Conservation (phyloP, 2,888 invertebrate species). For the Mythimna impura region DNA sequence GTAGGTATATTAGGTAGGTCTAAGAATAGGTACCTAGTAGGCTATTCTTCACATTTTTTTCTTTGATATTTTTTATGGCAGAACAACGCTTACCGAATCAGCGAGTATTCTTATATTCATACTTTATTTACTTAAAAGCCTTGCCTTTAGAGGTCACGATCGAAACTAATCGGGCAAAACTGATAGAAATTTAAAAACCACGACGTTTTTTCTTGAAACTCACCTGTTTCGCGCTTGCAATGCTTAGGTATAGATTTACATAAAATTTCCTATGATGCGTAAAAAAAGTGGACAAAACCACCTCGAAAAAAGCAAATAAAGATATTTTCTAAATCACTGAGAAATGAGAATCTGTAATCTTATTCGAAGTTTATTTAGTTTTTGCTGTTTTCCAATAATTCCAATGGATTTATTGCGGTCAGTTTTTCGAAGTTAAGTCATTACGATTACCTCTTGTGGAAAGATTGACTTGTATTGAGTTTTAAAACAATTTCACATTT, state of each 20-base stretch:
- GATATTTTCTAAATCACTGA: slow-evolving; percentile 18
- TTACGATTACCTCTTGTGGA: slow-evolving; percentile 26
- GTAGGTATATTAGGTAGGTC: too few species aligned
- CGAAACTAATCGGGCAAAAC: not conserved
- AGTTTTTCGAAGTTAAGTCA: slow-evolving; percentile 27
- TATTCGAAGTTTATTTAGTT: slow-evolving; percentile 37
- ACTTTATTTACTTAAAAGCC: not conserved
- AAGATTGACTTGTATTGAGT: not conserved
- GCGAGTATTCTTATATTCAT: too few species aligned
- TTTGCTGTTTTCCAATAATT: slow-evolving; percentile 43
- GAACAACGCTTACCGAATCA: too few species aligned
- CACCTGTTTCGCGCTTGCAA: not conserved
- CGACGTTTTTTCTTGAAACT: not conserved
- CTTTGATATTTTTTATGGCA: too few species aligned
- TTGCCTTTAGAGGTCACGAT: not conserved
- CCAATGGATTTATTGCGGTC: slow-evolving; percentile 14
- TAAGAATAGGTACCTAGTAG: too few species aligned
- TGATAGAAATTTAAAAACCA: not conserved
- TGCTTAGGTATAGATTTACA: slow-evolving; percentile 14
- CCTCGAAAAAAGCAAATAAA: slow-evolving; percentile 27
- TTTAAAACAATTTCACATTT: slow-evolving; percentile 1
- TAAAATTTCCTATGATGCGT: slow-evolving; percentile 10
- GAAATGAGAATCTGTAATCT: slow-evolving; percentile 34
- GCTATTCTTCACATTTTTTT: too few species aligned
- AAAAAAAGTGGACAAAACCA: slow-evolving; percentile 23